Conservation (phyloP, 2,113 vertebrate genomes). For the Callipepla californica region DNA sequence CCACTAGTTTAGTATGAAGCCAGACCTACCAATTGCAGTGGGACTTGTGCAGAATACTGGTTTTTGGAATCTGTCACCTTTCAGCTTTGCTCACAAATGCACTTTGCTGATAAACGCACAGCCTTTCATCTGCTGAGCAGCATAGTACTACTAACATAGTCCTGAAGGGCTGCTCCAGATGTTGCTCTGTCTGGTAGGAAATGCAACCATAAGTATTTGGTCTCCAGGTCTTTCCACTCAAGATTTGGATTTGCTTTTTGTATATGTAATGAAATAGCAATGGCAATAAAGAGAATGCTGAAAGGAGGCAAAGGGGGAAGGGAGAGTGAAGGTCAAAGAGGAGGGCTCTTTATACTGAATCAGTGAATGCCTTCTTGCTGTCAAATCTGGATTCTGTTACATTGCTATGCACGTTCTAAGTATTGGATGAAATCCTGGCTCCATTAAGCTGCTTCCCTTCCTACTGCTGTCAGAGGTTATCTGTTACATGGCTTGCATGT, state of each 20-base stretch:
- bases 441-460: not conserved
- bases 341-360: not conserved
- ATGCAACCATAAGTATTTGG: not conserved
- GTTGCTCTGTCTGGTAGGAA: not conserved
- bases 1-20: not conserved
- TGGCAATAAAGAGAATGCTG: not conserved
- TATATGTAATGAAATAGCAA: not conserved
- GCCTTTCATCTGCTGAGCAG: not conserved
- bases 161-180: not conserved
- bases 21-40: not conserved
- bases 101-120: slow-evolving; percentile 20
- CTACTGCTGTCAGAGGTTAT: not conserved
- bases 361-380: not conserved
- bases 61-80: not conserved
- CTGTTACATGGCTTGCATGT: not conserved
- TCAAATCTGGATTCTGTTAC: slow-evolving; percentile 14
- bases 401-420: not conserved
- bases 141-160: not conserved
- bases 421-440: not conserved
- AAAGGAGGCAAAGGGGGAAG: slow-evolving; percentile 3
- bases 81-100: not conserved
- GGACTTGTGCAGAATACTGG: not conserved
- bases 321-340: not conserved
- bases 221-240: not conserved
- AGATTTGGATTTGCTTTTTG: slow-evolving; percentile 18